Evolutionary conservation across 2,113 vertebrate genomes (phyloP).

Genomic region (Rhabdornis inornatus): DNA sequence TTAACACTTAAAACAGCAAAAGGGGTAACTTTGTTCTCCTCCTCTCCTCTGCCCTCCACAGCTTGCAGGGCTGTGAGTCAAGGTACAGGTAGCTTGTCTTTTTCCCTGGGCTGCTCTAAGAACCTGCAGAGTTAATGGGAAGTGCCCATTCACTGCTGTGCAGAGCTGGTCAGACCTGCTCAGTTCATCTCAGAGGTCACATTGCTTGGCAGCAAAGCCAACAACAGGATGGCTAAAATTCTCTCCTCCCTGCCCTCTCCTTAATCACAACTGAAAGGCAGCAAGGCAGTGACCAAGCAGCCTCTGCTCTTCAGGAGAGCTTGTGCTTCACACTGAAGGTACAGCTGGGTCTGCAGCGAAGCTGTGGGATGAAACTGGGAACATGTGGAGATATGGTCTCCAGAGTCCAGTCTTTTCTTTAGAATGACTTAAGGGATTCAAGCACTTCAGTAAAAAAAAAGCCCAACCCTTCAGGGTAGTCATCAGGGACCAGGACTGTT

Average conservation of each 20-base stretch:
- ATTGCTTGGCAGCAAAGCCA: background rate
- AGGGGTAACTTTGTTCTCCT: background rate
- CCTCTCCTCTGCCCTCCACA: background rate
- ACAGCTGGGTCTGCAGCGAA: background rate
- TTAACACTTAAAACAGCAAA: background rate
- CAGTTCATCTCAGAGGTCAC: background rate
- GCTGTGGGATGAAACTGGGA: background rate
- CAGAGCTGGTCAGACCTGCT: background rate
- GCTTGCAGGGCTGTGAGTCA: background rate
- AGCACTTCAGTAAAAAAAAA: background rate
- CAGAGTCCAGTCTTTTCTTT: background rate
- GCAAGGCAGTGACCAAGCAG: background rate
- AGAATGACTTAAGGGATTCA: background rate
- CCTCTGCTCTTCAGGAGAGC: background rate
- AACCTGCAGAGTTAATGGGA: rapidly evolving
- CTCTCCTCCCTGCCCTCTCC: background rate
- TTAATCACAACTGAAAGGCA: background rate
- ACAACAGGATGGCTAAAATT: background rate
- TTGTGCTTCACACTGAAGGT: rapidly evolving
- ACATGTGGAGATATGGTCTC: background rate
- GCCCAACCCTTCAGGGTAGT: background rate
- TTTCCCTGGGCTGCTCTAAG: background rate
- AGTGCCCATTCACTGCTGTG: background rate
- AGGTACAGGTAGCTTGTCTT: background rate
- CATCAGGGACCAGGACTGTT: background rate